Conservation (phyloP, 2,888 invertebrate genomes). For the Sinelater perroti region DNA sequence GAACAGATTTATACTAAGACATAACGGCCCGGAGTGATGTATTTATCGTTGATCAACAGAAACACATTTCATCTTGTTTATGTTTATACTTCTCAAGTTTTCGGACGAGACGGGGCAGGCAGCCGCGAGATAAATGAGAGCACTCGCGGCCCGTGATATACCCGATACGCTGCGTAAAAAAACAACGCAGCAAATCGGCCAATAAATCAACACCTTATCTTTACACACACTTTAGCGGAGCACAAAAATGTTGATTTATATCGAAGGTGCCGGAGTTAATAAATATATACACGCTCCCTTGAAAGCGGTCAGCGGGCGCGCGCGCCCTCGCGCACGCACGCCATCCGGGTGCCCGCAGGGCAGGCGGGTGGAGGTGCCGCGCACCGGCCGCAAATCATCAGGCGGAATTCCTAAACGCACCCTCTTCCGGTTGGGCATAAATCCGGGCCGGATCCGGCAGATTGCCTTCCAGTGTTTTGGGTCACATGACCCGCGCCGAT, state of each 20-base stretch:
- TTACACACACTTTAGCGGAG: slow-evolving; percentile 53
- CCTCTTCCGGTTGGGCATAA: slow-evolving; percentile 60
- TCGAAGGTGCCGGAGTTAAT: slow-evolving; percentile 53
- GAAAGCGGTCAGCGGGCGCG: slow-evolving; percentile 48
- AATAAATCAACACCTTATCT: slow-evolving; percentile 56
- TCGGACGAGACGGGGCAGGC: slow-evolving; percentile 22
- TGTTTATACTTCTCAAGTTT: slow-evolving; percentile 36
- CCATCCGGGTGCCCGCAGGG: slow-evolving; percentile 42
- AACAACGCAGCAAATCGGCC: slow-evolving; percentile 46
- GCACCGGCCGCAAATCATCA: slow-evolving; percentile 66
- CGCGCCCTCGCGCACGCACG: slow-evolving; percentile 38
- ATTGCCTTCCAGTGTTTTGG: slow-evolving; percentile 54
- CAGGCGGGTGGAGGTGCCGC: slow-evolving; percentile 45
- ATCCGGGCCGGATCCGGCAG: slow-evolving; percentile 58
- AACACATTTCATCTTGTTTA: slow-evolving; percentile 35
- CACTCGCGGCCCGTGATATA: slow-evolving; percentile 36
- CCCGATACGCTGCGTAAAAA: slow-evolving; percentile 42
- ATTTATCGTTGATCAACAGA: slow-evolving; percentile 26
- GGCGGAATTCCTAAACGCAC: slow-evolving; percentile 70
- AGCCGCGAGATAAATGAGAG: slow-evolving; percentile 36
- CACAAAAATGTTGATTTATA: slow-evolving; percentile 57
- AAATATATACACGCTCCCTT: slow-evolving; percentile 49
- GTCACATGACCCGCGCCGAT: slow-evolving; percentile 34
- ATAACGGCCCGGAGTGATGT: slow-evolving; percentile 10
- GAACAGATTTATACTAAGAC: slow-evolving; percentile 7